Base-by-base conservation (phyloP, 2,888 invertebrate species). In the Apocheima hispidaria region DNA sequence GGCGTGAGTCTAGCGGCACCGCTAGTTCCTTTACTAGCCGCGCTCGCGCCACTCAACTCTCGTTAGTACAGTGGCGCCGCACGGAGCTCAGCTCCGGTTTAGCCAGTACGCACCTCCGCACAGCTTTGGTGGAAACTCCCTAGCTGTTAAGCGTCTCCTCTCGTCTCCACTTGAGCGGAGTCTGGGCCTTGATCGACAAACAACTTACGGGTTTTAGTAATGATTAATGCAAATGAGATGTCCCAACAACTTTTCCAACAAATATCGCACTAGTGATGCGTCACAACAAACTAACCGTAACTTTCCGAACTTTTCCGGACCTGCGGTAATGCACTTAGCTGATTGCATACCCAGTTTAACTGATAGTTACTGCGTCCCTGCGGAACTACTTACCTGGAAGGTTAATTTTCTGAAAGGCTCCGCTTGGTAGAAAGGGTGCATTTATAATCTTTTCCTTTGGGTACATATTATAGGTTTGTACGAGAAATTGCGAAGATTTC, bases 371-470 rank as follows among this genome's bases (percentile, higher is more conserved):
- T 21, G 10, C 23, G 16, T 33, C 50, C 53, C 54, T 23, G 30
- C 9, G 46, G 60, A 55, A 26, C 60, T 36, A 38, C 46, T 56
- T 41, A 62, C 61, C 56, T 57, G 56, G 26, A 33, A 48, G 48
- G 52, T 35, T 81, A 86, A 88, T 87, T 84, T 74, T 74, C 78
- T 81, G 75, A 79, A 82, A 82, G 80, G 77, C 71, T 73, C 68
- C 75, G 73, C 69, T 73, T 65, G 69, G 59, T 16, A 68, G 68
- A 68, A 77, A 78, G 88, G 88, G 88, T 88, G 88, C 86, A 88
- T 88, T 75, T 55, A 63, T 87, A 85, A 88, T 84, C 68, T 54
- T 71, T 16, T n/a, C 43, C 30, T 21, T 49, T 46, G 71, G 61
- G 63, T 28, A 9, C n/a, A 64, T 67, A 60, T 54, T 53, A 49